phyloP scores from a whole-genome alignment of 2,797 vertebrate species.

The Lacerta bilineata region DNA sequence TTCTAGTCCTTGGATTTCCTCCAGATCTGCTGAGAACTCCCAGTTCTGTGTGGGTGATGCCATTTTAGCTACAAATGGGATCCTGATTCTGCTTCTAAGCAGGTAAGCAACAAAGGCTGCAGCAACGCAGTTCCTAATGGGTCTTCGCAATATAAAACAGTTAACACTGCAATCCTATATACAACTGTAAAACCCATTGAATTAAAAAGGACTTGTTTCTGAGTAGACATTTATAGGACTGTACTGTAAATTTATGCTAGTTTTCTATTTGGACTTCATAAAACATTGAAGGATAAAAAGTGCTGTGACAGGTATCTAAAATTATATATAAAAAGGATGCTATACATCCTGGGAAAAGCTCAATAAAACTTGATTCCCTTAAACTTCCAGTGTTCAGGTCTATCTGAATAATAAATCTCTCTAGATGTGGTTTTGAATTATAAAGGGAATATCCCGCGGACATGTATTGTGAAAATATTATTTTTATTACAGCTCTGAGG shows the following conservation, averaged over 20 bases:
- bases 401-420: not conserved
- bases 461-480: slow-evolving; percentile 1
- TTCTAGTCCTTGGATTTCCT: not conserved
- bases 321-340: not conserved
- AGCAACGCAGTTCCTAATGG: too few species aligned
- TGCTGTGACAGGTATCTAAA: not conserved
- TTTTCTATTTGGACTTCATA: not conserved
- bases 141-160: too few species aligned
- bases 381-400: not conserved
- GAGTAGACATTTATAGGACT: too few species aligned
- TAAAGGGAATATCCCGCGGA: not conserved
- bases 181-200: too few species aligned
- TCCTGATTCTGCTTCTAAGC: too few species aligned
- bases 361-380: not conserved
- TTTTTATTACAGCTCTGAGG: not conserved
- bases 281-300: not conserved
- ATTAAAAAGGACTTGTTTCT: too few species aligned
- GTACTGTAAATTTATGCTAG: not conserved
- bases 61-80: not conserved
- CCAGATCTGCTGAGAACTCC: not conserved
- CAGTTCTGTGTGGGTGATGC: not conserved
- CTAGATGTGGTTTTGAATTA: not conserved
- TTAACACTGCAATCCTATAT: too few species aligned
- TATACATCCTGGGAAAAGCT: not conserved
- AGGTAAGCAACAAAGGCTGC: too few species aligned